Conservation (phyloP, 2,888 invertebrate genomes). For the Orchesella flavescens region DNA sequence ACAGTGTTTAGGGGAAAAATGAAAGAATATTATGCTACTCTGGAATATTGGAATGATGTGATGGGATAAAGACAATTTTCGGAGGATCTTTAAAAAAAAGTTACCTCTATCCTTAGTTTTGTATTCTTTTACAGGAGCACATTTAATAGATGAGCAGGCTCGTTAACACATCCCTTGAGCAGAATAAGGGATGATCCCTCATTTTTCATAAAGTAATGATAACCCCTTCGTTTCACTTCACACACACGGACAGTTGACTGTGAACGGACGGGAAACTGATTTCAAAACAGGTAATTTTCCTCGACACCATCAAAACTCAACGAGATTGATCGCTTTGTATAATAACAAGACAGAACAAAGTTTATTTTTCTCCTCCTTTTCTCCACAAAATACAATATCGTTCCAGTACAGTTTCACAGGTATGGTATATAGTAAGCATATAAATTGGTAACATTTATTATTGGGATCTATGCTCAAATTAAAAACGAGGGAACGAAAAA, state of each 20-base stretch:
- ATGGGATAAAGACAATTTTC: slow-evolving; percentile 1
- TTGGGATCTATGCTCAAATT: too few relatives aligned
- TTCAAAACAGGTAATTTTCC: slow-evolving; percentile 66
- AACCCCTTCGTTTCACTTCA: slow-evolving; percentile 46
- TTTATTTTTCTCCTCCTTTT: slow-evolving; percentile 6
- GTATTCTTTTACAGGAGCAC: slow-evolving; percentile 29
- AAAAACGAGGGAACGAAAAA: too few relatives aligned
- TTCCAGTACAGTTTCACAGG: neutral
- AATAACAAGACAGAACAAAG: neutral
- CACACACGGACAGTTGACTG: slow-evolving; percentile 33
- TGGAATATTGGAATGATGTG: neutral
- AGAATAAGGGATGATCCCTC: slow-evolving; percentile 59
- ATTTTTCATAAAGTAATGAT: slow-evolving; percentile 64
- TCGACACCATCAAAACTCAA: slow-evolving; percentile 64
- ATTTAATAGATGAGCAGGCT: slow-evolving; percentile 49
- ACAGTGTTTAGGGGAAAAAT: neutral
- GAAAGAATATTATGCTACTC: neutral
- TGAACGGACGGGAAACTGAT: slow-evolving; percentile 39
- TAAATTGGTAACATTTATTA: neutral
- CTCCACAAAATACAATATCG: neutral
- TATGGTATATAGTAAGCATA: neutral
- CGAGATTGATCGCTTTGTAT: slow-evolving; percentile 59
- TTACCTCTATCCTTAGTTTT: slow-evolving; percentile 16
- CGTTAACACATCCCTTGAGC: slow-evolving; percentile 61
- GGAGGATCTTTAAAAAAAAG: slow-evolving; percentile 16